phyloP scores from a whole-genome alignment of 2,797 vertebrate species.

The Channa striata region DNA sequence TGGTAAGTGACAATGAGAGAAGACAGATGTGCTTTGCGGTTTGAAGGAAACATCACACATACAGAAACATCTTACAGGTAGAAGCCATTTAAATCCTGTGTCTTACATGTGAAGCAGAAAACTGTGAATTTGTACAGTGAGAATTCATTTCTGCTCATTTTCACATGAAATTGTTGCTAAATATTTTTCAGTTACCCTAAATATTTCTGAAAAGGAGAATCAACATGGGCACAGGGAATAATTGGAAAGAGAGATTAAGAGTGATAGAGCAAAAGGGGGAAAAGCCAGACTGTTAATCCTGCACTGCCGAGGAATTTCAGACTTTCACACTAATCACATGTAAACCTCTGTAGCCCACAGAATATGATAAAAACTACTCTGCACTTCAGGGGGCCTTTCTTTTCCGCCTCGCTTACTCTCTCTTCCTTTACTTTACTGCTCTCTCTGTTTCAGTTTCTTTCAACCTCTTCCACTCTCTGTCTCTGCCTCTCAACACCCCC shows the following conservation, averaged over 20 bases:
- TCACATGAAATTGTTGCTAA: not conserved
- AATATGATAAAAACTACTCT: not conserved
- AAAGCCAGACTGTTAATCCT: slow-evolving; percentile 33
- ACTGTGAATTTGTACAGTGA: not conserved
- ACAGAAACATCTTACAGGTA: not conserved
- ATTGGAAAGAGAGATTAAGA: slow-evolving; percentile 35
- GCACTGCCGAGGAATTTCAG: slow-evolving; percentile 46
- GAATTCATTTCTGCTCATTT: slow-evolving; percentile 13
- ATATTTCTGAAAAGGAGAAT: slow-evolving; percentile 20
- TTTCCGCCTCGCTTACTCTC: not conserved
- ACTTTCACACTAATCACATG: slow-evolving; percentile 44
- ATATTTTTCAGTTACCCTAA: slow-evolving; percentile 9
- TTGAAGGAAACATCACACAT: slow-evolving; percentile 9
- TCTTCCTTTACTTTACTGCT: slow-evolving; percentile 7
- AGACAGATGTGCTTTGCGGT: slow-evolving; percentile 32
- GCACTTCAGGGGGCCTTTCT: not conserved
- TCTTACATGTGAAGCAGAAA: not conserved
- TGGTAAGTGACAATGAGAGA: not conserved
- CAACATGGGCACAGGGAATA: slow-evolving; percentile 25
- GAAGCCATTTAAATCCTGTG: slow-evolving; percentile 9
- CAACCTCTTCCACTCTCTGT: slow-evolving; percentile 13
- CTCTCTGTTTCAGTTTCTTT: slow-evolving; percentile 27
- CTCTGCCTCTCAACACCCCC: slow-evolving; percentile 31
- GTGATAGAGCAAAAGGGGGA: slow-evolving; percentile 29
- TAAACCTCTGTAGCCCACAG: slow-evolving; percentile 21